Conservation (phyloP, 2,113 vertebrate genomes). For the Oostethus manadensis region DNA sequence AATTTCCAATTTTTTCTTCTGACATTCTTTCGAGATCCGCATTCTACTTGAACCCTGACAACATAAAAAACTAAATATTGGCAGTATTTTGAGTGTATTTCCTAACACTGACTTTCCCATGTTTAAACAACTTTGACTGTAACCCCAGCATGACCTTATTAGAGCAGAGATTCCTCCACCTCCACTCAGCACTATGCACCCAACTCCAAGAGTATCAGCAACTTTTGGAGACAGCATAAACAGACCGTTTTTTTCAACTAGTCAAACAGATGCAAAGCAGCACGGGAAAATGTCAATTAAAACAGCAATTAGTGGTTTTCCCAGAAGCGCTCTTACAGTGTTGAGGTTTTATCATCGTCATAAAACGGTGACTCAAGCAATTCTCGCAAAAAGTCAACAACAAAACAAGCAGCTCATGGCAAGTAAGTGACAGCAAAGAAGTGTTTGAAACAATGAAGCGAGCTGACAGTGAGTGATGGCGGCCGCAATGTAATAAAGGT, state of each 20-base stretch:
- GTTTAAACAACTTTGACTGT: not conserved
- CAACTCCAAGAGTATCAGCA: too few relatives aligned
- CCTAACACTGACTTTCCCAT: too few relatives aligned
- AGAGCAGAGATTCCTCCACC: not conserved
- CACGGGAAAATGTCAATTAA: not conserved
- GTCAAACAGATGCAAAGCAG: not conserved
- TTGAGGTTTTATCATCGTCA: not conserved
- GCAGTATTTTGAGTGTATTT: too few relatives aligned
- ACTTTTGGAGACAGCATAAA: too few relatives aligned
- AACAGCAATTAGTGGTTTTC: not conserved
- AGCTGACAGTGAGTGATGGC: constrained; percentile 23
- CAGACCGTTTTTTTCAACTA: not conserved
- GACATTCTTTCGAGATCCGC: too few relatives aligned
- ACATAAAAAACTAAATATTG: too few relatives aligned
- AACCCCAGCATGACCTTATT: not conserved
- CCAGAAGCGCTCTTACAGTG: not conserved
- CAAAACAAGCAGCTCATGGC: not conserved
- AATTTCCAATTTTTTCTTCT: too few relatives aligned
- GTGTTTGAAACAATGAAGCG: not conserved
- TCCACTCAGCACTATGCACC: not conserved
- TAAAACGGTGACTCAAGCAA: not conserved
- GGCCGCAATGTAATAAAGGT: constrained; percentile 47
- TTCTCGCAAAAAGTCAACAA: not conserved
- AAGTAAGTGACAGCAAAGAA: not conserved
- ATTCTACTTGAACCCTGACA: too few relatives aligned